Evolutionary conservation across 2,888 invertebrate species (phyloP), one percentile per base, ranked within the genome.

Genomic region (Portevinia maculata): DNA sequence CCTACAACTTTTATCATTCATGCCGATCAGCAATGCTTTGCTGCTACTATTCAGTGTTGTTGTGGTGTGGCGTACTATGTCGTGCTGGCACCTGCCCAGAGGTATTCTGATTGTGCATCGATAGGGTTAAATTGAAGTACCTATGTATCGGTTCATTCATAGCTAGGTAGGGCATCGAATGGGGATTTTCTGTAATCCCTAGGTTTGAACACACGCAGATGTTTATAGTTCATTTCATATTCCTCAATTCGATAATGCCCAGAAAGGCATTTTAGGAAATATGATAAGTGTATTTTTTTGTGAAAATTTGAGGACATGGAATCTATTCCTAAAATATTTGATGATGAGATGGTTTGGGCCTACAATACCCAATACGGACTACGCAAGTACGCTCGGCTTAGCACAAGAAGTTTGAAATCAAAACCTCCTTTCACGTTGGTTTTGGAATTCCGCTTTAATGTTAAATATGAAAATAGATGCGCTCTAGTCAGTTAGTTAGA

Each of bases 41-140:
- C 48, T 69, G 76, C 81, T 59, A 81, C 64, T 70, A 52, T 34
- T 50, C 30, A 28, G 30, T 34, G 55, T 17, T 19, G 17, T 9
- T 19, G 67, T 52, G 46, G 32, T 11, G 57, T 46, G 28, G 73
- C 53, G 57, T 59, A 81, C 59, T 76, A 44, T 75, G 81, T 65
- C 70, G 32, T 59, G 37, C 15, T 70, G 81, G 76, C 83, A 83
- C 83, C 83, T 78, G 78, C 71, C 59, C 48, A 30, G 46, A 37
- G 50, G 34, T 64, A 62, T 57, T 39, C 44, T 78, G 78, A 83
- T 78, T 71, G 71, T 83, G 78, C 78, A 83, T 71, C 78, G 83
- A 83, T 83, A 78, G 83, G 83, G 83, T 83, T 83, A 78, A 75
- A 73, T 9, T 60, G 67, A 83, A 65, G 39, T 41, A 81, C 28